A percentile compares a stretch with the other conserved stretches of the same genome.
Conservation (phyloP, 2,113 vertebrate genomes). For the Larimichthys crocea region DNA sequence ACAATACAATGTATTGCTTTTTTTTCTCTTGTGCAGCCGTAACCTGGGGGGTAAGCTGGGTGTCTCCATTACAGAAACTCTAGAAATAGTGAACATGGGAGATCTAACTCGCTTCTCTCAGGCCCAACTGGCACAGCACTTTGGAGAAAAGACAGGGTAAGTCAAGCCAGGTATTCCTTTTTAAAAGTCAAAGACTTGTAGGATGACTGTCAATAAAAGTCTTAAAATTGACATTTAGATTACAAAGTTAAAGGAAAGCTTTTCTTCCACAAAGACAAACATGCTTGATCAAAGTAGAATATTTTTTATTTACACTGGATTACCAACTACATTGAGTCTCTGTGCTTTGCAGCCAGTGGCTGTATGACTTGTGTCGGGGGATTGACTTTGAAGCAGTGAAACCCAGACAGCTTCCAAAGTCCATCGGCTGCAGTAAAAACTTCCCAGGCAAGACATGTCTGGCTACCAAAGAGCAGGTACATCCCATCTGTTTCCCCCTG, state of each 20-base stretch:
- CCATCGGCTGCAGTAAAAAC: slow-evolving; percentile 96
- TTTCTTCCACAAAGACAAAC: not conserved
- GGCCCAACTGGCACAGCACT: slow-evolving; percentile 88
- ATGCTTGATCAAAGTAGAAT: slow-evolving; percentile 13
- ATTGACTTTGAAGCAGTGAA: slow-evolving; percentile 96
- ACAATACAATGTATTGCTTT: not conserved
- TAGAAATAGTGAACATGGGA: slow-evolving; percentile 92
- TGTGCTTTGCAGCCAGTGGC: slow-evolving; percentile 87
- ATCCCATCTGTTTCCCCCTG: not conserved
- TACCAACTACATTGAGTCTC: not conserved
- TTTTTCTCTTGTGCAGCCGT: slow-evolving; percentile 81
- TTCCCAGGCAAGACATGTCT: slow-evolving; percentile 91
- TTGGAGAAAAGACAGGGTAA: slow-evolving; percentile 97
- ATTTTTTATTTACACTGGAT: not conserved
- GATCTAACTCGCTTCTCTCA: slow-evolving; percentile 89
- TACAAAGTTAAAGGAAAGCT: not conserved
- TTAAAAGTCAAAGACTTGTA: not conserved
- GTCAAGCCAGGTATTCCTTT: slow-evolving; percentile 8
- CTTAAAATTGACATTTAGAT: not conserved
- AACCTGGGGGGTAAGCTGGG: slow-evolving; percentile 96
- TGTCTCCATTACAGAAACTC: slow-evolving; percentile 85
- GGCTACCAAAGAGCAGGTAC: slow-evolving; percentile 89
- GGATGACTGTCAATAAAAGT: not conserved
- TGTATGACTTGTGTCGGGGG: slow-evolving; percentile 93
- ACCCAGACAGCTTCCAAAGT: slow-evolving; percentile 92